These are phyloP conservation scores for Mycteria americana DNA, from an alignment of 2,797 vertebrate species.

Conservation along the genomic window DNA sequence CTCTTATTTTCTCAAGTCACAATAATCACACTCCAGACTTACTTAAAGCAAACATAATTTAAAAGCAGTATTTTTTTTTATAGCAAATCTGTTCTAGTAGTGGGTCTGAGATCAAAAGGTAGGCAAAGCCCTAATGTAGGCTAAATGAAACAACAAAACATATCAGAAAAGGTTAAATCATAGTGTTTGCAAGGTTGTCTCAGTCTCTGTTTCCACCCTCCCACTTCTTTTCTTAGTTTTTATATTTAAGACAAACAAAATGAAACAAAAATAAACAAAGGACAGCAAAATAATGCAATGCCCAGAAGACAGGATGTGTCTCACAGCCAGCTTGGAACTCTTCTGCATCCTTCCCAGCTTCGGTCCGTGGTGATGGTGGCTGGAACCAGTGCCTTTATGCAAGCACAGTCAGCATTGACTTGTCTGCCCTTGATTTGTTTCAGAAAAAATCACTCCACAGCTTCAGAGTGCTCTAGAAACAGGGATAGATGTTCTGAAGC, in stretches of 20 bases:
- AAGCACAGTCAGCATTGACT: not conserved
- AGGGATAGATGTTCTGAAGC: not conserved
- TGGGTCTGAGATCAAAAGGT: slow-evolving; percentile 26
- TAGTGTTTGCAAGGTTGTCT: not conserved
- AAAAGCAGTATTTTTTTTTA: slow-evolving; percentile 9
- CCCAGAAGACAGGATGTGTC: not conserved
- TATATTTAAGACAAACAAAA: not conserved
- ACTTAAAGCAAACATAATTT: slow-evolving; percentile 48
- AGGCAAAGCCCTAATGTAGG: not conserved
- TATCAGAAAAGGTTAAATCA: not conserved
- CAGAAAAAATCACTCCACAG: not conserved
- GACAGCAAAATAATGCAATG: not conserved
- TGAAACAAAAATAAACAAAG: not conserved
- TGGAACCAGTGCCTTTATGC: not conserved
- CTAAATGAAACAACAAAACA: not conserved
- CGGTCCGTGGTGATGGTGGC: not conserved
- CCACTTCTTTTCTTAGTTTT: not conserved
- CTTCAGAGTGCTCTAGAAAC: not conserved
- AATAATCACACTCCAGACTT: slow-evolving; percentile 45
- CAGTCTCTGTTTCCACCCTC: not conserved
- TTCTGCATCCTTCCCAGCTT: not conserved
- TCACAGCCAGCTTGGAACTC: not conserved
- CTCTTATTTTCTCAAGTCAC: slow-evolving; percentile 52
- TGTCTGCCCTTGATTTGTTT: not conserved
- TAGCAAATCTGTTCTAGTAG: slow-evolving; percentile 1